phyloP scores from a whole-genome alignment of 1,140 invertebrate species.

The Anoplophora glabripennis region DNA sequence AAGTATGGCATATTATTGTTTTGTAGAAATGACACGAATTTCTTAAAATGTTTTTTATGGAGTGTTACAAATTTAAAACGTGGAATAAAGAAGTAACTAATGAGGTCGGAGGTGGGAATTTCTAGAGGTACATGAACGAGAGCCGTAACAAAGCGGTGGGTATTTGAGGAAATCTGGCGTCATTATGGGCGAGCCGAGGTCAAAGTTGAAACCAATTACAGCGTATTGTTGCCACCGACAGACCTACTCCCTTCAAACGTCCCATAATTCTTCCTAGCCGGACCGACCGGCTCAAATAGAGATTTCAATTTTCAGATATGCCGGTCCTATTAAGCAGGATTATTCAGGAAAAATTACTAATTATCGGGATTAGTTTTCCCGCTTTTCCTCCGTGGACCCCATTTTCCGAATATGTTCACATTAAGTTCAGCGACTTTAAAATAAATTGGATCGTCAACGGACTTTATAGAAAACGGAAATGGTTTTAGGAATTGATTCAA shows the following conservation, averaged over 20 bases:
- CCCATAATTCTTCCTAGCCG: constrained; percentile 13
- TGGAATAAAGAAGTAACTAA: neutral
- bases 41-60: too few relatives aligned
- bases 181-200: constrained; percentile 34
- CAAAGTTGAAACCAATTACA: constrained; percentile 39
- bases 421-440: too few relatives aligned
- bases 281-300: constrained; percentile 22
- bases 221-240: constrained; percentile 34
- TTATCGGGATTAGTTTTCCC: too few relatives aligned
- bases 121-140: neutral
- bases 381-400: neutral
- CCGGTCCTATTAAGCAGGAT: constrained; percentile 8
- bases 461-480: too few relatives aligned
- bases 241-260: constrained; percentile 27
- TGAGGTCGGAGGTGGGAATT: neutral
- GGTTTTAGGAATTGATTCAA: too few relatives aligned
- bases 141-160: neutral
- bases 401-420: too few relatives aligned
- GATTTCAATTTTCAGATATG: constrained; percentile 34
- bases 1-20: too few relatives aligned
- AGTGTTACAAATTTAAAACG: too few relatives aligned
- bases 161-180: constrained; percentile 19
- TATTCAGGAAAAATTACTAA: constrained; percentile 4
- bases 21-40: too few relatives aligned
- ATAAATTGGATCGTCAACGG: too few relatives aligned